phyloP scores from a whole-genome alignment of 2,888 invertebrate species.

The Stegophylla sp. region DNA sequence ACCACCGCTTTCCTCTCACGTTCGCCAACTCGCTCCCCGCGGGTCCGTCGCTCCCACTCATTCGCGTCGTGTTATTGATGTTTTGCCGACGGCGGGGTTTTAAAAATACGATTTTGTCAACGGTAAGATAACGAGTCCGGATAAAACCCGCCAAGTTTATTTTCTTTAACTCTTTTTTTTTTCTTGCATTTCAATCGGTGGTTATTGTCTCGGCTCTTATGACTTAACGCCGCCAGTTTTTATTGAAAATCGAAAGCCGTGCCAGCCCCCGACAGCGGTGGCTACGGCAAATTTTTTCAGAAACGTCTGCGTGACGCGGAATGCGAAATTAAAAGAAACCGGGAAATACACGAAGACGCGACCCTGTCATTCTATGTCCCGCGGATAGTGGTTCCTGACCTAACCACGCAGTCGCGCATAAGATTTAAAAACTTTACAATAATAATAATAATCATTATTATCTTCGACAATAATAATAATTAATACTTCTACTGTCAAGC shows the following conservation, averaged over 20 bases:
- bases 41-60: neutral
- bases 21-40: neutral
- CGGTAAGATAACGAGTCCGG: neutral
- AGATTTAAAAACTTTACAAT: too few species aligned
- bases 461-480: too few species aligned
- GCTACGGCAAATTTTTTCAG: neutral
- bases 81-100: slow-evolving; percentile 31
- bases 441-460: too few species aligned
- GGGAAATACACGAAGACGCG: neutral
- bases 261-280: neutral
- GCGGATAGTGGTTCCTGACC: too few species aligned
- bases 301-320: neutral
- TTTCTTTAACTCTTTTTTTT: neutral
- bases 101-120: slow-evolving; percentile 21
- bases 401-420: too few species aligned
- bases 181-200: slow-evolving; percentile 20
- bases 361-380: neutral
- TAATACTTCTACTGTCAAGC: too few species aligned
- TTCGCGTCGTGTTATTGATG: slow-evolving; percentile 36
- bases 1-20: neutral
- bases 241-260: too few species aligned
- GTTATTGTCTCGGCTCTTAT: neutral
- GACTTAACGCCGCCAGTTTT: too few species aligned
- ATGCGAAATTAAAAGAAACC: neutral
- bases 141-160: neutral